Evolutionary conservation across 2,888 invertebrate species (phyloP), one percentile per base, ranked within the genome.

Genomic region (Mythimna pallens): DNA sequence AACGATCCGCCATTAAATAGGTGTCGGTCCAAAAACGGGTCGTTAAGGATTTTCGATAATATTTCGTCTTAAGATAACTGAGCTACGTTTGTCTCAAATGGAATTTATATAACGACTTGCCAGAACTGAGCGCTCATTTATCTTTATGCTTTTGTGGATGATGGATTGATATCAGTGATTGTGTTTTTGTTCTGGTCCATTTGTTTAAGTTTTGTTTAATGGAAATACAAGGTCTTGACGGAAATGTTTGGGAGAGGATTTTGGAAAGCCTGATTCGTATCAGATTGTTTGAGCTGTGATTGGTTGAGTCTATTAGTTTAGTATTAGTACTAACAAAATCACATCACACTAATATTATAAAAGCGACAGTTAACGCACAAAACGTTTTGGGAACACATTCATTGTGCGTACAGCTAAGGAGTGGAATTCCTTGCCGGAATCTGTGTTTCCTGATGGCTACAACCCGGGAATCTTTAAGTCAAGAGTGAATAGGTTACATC

Each of bases 1-100:
- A 94, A 94, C 91, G 94, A 93, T 93, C 90, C 81, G 87, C 86
- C 91, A 93, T 94, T 92, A 92, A 92, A 91, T 92, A 92, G 92
- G 92, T 92, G 91, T 89, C 89, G 87, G 90, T 71, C 73, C 50
- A 65, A 72, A 66, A 79, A 78, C 80, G 84, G 77, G 75, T 82
- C 86, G 67, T 86, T 82, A 69, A 22, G 83, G 82, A 80, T 79
- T 85, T 80, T 79, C 78, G 78, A 87, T 87, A 84, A 78, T 82
- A 85, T 80, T 87, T 82, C 68, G 74, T 72, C 71, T 78, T 47
- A 9, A 80, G 80, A 85, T 78, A 81, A 70, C 74, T 10, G 47
- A 6, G 64, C 47, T 25, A 65, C 65, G 72, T 79, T 85, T 84
- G 85, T 85, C 77, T 81, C 66, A 78, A 84, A 83, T 84, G 79